Percentiles rank a stretch among this genome's conserved stretches.
phyloP scores from a whole-genome alignment of 35 echinoderm and acorn worm genomes.

The Anneissia japonica region DNA sequence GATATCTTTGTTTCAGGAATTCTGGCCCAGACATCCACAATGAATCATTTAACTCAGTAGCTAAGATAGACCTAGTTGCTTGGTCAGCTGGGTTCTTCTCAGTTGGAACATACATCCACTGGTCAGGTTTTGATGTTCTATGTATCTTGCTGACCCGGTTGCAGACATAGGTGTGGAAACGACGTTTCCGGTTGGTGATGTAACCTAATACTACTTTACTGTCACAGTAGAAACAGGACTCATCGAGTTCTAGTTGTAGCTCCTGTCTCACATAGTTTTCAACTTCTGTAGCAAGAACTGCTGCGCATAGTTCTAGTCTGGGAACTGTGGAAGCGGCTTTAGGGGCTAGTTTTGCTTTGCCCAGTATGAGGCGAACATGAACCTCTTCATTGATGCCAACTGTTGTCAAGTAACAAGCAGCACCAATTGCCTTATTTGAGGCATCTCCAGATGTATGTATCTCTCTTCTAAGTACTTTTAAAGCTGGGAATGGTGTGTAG shows the following conservation, averaged over 20 bases:
- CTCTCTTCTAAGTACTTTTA: neutral
- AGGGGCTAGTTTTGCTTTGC: conserved; percentile 39
- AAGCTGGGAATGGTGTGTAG: neutral
- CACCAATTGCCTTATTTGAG: conserved; percentile 34
- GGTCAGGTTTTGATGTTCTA: neutral
- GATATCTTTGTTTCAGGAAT: conserved; percentile 8
- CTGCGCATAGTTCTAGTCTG: conserved; percentile 43
- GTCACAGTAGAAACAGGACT: conserved; percentile 23
- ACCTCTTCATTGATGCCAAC: neutral
- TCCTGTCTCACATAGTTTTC: conserved; percentile 22
- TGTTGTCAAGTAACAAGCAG: conserved; percentile 15
- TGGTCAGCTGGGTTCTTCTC: conserved; percentile 32
- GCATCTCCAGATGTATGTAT: conserved; percentile 33
- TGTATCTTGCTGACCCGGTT: conserved; percentile 23
- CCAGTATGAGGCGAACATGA: conserved; percentile 44
- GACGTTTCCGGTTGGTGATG: conserved; percentile 17
- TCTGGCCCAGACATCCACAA: conserved; percentile 18
- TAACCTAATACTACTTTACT: conserved; percentile 33
- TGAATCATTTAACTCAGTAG: conserved; percentile 17
- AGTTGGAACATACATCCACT: conserved; percentile 26
- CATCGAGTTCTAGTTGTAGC: conserved; percentile 14
- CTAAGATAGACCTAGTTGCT: conserved; percentile 11
- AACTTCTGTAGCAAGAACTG: conserved; percentile 37
- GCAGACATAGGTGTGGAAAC: conserved; percentile 31
- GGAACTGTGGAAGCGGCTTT: conserved; percentile 39